Evolutionary conservation across 2,113 vertebrate species (phyloP).

Genomic region (human): GRCh38 chr6:57568001-57568500

Average conservation of each 20-base stretch:
- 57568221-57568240: background rate
- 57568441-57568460: slow-evolving; percentile 18
- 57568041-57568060: background rate
- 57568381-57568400: background rate
- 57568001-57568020: background rate
- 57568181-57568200: background rate
- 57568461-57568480: background rate
- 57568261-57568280: background rate
- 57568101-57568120: background rate
- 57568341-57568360: background rate
- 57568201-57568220: background rate
- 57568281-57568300: background rate
- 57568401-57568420: background rate
- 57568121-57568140: background rate
- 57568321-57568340: background rate
- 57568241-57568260: background rate
- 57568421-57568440: background rate
- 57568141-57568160: background rate
- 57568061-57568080: background rate
- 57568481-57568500: background rate
- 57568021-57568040: slow-evolving; percentile 17
- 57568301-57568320: background rate
- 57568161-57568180: background rate
- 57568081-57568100: background rate
- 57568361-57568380: background rate